phyloP scores from a whole-genome alignment of 1,140 invertebrate species.

The Eurytemora carolleeae region DNA sequence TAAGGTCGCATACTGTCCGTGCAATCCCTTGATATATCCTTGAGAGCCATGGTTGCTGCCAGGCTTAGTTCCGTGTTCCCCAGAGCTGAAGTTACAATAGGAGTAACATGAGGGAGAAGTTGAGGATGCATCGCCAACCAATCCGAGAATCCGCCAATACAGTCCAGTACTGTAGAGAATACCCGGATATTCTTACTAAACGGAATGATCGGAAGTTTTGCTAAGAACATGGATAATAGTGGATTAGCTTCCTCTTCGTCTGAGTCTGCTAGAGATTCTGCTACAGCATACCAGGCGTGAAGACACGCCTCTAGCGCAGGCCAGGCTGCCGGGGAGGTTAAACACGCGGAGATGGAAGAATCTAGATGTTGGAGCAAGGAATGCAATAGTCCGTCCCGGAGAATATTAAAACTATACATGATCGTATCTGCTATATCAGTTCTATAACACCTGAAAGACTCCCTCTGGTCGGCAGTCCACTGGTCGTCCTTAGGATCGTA shows the following conservation, averaged over 20 bases:
- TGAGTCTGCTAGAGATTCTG: conserved; percentile 45
- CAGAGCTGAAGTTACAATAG: conserved; percentile 44
- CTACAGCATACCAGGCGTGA: conserved; percentile 55
- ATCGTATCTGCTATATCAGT: conserved; percentile 76
- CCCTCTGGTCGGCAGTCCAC: conserved; percentile 49
- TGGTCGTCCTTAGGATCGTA: conserved; percentile 30
- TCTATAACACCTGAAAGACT: conserved; percentile 66
- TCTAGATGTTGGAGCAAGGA: conserved; percentile 37
- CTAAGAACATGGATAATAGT: conserved; percentile 33
- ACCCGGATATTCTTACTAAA: conserved; percentile 39
- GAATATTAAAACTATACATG: conserved; percentile 59
- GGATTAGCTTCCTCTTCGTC: conserved; percentile 39
- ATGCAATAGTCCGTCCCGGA: conserved; percentile 44
- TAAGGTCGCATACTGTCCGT: conserved; percentile 44
- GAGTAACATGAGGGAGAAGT: conserved; percentile 32
- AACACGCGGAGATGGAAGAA: conserved; percentile 29
- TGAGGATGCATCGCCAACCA: conserved; percentile 50
- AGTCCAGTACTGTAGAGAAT: conserved; percentile 44
- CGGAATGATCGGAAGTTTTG: conserved; percentile 41
- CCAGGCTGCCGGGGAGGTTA: conserved; percentile 31
- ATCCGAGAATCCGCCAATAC: conserved; percentile 53
- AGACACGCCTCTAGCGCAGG: conserved; percentile 52
- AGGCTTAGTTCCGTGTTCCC: conserved; percentile 43
- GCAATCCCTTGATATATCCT: conserved; percentile 61
- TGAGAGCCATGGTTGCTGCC: conserved; percentile 60